A percentile compares a stretch with the other conserved stretches of the same genome.
Conservation (phyloP, 2,888 invertebrate genomes). For the Orthosia cruda region DNA sequence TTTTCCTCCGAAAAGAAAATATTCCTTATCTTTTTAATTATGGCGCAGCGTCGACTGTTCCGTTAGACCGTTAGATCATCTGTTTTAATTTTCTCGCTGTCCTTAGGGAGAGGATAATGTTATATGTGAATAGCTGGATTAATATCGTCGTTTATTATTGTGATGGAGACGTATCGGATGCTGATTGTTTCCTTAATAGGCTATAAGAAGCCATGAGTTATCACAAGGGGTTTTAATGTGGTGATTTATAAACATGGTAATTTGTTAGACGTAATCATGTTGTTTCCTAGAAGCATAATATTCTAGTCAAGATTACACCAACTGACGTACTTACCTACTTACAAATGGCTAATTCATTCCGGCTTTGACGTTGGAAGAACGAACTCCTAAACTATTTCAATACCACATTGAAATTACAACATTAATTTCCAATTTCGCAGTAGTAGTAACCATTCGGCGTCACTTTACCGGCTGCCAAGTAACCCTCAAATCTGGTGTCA, state of each 20-base stretch:
- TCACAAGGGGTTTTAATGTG: slow-evolving; percentile 18
- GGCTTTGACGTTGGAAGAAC: background rate
- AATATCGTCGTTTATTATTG: slow-evolving; percentile 57
- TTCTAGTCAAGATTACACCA: slow-evolving; percentile 6
- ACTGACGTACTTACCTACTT: background rate
- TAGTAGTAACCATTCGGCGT: slow-evolving; percentile 11
- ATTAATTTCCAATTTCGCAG: slow-evolving; percentile 50
- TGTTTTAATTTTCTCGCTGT: slow-evolving; percentile 89
- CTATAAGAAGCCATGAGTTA: background rate
- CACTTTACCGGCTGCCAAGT: slow-evolving; percentile 36
- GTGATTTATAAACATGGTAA: slow-evolving; percentile 22
- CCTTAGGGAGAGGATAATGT: slow-evolving; percentile 80
- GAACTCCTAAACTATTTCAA: background rate
- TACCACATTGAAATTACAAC: slow-evolving; percentile 33
- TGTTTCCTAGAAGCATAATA: background rate
- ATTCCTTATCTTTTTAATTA: slow-evolving; percentile 92
- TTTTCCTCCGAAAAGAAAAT: slow-evolving; percentile 86
- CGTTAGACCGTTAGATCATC: slow-evolving; percentile 89
- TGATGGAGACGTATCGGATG: slow-evolving; percentile 49
- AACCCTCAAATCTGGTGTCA: slow-evolving; percentile 90
- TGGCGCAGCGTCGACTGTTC: slow-evolving; percentile 83
- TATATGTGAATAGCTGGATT: slow-evolving; percentile 57
- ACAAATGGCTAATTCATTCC: background rate
- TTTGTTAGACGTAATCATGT: background rate
- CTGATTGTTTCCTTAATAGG: slow-evolving; percentile 51